A percentile compares a stretch with the other conserved stretches of the same genome.
Evolutionary conservation across 2,113 vertebrate genomes (phyloP).

Genomic region (Myodes glareolus): DNA sequence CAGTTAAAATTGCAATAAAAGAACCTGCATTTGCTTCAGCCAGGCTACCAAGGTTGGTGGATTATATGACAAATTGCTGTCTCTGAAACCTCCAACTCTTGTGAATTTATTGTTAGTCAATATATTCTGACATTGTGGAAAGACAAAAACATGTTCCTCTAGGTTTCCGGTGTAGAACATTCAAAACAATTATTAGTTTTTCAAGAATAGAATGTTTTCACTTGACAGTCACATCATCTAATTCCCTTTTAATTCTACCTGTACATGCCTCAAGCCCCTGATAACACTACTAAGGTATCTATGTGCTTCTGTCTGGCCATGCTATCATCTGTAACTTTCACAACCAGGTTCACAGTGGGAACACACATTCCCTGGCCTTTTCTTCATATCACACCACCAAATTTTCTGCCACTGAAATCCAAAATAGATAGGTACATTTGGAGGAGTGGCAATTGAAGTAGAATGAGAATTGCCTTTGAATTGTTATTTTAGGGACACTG

Average conservation of each 20-base stretch:
- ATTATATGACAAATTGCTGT: not conserved
- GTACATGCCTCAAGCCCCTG: not conserved
- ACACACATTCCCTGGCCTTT: not conserved
- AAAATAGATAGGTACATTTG: not conserved
- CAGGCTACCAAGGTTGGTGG: not conserved
- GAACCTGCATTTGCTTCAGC: not conserved
- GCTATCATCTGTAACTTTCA: not conserved
- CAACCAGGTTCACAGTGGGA: not conserved
- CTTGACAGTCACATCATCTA: not conserved
- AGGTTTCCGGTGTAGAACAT: not conserved
- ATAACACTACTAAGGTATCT: not conserved
- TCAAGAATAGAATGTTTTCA: not conserved
- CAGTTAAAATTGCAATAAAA: not conserved
- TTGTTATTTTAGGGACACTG: slow-evolving; percentile 1
- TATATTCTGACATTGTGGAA: not conserved
- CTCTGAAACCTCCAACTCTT: not conserved
- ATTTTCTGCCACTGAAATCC: not conserved
- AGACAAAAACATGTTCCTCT: not conserved
- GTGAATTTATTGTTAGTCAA: not conserved
- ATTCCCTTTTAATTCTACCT: slow-evolving; percentile 20
- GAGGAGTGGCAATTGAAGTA: not conserved
- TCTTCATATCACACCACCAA: not conserved
- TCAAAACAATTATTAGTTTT: not conserved
- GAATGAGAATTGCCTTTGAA: slow-evolving; percentile 26
- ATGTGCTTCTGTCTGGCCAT: not conserved